phyloP scores from a whole-genome alignment of 1,140 invertebrate genomes.

The Thaumetopoea pityocampa region DNA sequence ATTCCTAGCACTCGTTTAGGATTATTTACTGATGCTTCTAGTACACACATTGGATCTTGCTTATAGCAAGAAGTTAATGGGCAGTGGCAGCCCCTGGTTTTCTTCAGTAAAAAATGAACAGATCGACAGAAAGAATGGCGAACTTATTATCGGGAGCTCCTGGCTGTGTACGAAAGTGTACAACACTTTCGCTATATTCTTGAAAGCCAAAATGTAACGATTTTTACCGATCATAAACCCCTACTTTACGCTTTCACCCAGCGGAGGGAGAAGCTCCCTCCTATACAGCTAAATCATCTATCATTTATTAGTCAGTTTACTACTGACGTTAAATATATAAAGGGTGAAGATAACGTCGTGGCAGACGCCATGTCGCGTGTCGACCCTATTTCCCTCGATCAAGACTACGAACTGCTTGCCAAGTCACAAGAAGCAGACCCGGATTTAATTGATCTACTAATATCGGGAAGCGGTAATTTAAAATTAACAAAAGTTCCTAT shows the following conservation, averaged over 20 bases:
- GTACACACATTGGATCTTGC: slow-evolving; percentile 40
- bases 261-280: slow-evolving; percentile 19
- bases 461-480: background rate
- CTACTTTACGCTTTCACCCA: slow-evolving; percentile 44
- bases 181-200: slow-evolving; percentile 63
- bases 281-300: slow-evolving; percentile 18
- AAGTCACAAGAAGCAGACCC: background rate
- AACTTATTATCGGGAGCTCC: slow-evolving; percentile 48
- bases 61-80: slow-evolving; percentile 39
- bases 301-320: slow-evolving; percentile 4
- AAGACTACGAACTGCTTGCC: background rate
- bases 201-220: slow-evolving; percentile 32
- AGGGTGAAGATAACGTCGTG: background rate
- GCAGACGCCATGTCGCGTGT: slow-evolving; percentile 1
- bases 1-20: slow-evolving; percentile 6
- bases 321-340: background rate
- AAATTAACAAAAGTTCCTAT: background rate
- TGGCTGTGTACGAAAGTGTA: slow-evolving; percentile 62
- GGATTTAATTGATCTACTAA: too few relatives aligned
- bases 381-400: background rate
- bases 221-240: slow-evolving; percentile 67
- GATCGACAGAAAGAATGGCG: too few relatives aligned
- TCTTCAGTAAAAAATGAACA: too few relatives aligned
- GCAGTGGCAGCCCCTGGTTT: slow-evolving; percentile 28
- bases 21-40: slow-evolving; percentile 49